Conservation (phyloP, 92 coral and sea anemone genomes). For the Isaurus tuberculatus region DNA sequence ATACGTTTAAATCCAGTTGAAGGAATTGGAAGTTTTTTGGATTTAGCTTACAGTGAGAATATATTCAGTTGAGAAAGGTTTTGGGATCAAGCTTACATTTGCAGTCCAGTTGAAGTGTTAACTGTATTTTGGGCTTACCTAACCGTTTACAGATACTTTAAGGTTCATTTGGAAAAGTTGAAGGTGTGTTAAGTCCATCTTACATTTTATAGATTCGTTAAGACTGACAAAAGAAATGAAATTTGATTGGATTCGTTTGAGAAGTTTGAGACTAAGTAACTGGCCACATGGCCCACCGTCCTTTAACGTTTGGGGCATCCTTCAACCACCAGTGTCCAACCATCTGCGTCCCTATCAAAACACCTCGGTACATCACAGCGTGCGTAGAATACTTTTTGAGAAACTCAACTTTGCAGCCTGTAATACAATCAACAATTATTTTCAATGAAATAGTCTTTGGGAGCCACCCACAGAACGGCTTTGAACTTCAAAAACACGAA, state of each 20-base stretch:
- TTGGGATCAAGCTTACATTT: too few relatives aligned
- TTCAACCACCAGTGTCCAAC: slow-evolving; percentile 14
- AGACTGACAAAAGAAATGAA: too few relatives aligned
- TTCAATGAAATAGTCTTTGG: neutral
- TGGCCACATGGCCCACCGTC: slow-evolving; percentile 31
- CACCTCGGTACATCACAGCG: neutral
- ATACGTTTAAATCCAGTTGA: neutral
- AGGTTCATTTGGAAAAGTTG: neutral
- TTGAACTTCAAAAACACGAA: too few relatives aligned
- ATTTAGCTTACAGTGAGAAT: too few relatives aligned
- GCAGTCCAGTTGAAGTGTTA: too few relatives aligned
- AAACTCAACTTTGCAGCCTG: slow-evolving; percentile 25
- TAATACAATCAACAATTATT: neutral
- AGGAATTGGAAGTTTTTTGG: neutral
- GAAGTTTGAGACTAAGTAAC: neutral
- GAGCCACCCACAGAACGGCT: too few relatives aligned
- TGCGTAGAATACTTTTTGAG: slow-evolving; percentile 29
- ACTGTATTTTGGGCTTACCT: neutral
- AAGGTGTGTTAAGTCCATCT: neutral
- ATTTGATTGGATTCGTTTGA: neutral
- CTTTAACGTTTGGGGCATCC: neutral
- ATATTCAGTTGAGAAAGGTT: too few relatives aligned
- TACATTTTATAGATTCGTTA: too few relatives aligned
- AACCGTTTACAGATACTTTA: neutral
- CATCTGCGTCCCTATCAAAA: neutral